Percentiles rank a stretch among this genome's conserved stretches.
Evolutionary conservation across 2,888 invertebrate genomes (phyloP).

Genomic region (Thumatha senex): DNA sequence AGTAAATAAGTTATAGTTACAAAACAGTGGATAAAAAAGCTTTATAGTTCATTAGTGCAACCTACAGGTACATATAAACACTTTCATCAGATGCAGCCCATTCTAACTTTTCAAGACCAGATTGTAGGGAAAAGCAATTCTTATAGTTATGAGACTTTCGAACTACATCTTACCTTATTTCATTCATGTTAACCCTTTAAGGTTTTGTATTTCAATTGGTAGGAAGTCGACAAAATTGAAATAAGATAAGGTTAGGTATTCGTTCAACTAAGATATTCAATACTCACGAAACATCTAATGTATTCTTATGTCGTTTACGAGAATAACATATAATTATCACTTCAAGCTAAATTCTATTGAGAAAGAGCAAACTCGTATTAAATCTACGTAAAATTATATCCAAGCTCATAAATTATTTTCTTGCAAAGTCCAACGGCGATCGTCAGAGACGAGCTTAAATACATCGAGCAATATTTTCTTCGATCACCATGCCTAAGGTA

Average conservation of each 20-base stretch:
- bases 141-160: constrained; percentile 44
- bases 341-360: constrained; percentile 62
- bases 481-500: constrained; percentile 32
- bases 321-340: constrained; percentile 63
- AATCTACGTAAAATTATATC: constrained; percentile 51
- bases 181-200: constrained; percentile 47
- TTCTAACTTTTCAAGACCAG: constrained; percentile 55
- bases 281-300: constrained; percentile 60
- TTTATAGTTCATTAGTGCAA: constrained; percentile 69
- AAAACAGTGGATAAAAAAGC: constrained; percentile 16
- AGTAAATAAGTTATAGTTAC: constrained; percentile 9
- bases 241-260: constrained; percentile 53
- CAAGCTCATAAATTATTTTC: constrained; percentile 53
- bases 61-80: constrained; percentile 70
- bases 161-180: constrained; percentile 56
- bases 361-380: constrained; percentile 59
- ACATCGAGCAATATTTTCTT: constrained; percentile 17
- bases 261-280: constrained; percentile 49
- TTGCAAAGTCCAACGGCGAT: constrained; percentile 42
- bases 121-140: constrained; percentile 60
- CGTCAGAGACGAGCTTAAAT: constrained; percentile 24
- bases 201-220: constrained; percentile 27
- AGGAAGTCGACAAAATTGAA: constrained; percentile 49
- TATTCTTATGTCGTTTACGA: constrained; percentile 63
- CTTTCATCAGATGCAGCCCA: constrained; percentile 59